Evolutionary conservation across 2,113 vertebrate genomes (phyloP), one percentile per base, ranked within the genome.

Genomic region (Tragelaphus imberbis): DNA sequence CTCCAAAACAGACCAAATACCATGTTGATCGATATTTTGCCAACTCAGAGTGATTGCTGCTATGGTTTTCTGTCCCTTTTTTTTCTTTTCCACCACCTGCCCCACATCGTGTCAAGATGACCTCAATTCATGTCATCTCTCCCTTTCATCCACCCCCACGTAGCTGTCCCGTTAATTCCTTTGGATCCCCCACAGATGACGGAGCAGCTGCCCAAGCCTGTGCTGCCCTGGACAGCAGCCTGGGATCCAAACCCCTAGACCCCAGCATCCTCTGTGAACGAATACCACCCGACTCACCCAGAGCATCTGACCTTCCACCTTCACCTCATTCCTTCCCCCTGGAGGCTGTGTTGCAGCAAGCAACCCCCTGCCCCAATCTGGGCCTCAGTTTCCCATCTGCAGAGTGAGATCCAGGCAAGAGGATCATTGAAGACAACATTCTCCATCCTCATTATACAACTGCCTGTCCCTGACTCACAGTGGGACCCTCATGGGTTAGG

Each of bases 261-360:
- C 33, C n/a, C 23, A 30, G 53, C 5, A 4, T 49, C 49, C 56
- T n/a, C 30, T 0, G 12, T 28, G 23, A 49, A 56, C 19, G 17
- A 80, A 30, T 30, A 71, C 25, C 0, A 0, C 10, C 36, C 3
- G 0, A 7, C 27, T 8, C 21, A 17, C 55, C 33, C 49, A 49
- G 68, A 16, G 33, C 88, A 7, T 30, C 75, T 10, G 28, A 36
- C 49, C 53, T 51, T 14, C 23, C 40, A 0, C 9, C 63, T 15
- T 84, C 33, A 8, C 33, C 17, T 55, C 51, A 25, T 14, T n/a
- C 15, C 28, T 87, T 51, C 79, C 19, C n/a, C 44, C 89, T 6
- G 2, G 25, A 49, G 59, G n/a, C 79, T 85, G 19, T 28, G 36
- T 80, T 44, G 49, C 47, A 47, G 47, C 3, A 51, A 47, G 53